A percentile compares a stretch with the other conserved stretches of the same genome.
Conservation (phyloP, 1,140 invertebrate genomes). For the Choristoneura fumiferana region DNA sequence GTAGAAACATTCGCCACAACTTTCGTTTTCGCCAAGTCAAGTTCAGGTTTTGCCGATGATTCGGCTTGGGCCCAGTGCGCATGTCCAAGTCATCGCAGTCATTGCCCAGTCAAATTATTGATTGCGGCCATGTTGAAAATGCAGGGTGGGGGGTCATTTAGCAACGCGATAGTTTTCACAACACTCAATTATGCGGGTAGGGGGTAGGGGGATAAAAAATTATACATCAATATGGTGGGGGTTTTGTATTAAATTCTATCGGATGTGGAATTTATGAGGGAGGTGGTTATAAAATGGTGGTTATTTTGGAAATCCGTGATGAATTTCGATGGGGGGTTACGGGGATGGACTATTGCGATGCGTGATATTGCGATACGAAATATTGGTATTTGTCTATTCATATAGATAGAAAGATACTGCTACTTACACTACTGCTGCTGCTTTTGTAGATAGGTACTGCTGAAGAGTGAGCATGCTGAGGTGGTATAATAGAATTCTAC, state of each 20-base stretch:
- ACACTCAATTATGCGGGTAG: constrained; percentile 71
- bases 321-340: constrained; percentile 61
- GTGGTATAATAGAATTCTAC: too few relatives aligned
- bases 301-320: constrained; percentile 15
- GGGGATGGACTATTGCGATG: constrained; percentile 20
- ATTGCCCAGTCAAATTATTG: constrained; percentile 77
- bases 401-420: too few relatives aligned
- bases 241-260: constrained; percentile 74
- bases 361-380: background rate
- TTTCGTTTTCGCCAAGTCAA: constrained; percentile 78
- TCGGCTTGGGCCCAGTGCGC: constrained; percentile 52
- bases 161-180: constrained; percentile 76
- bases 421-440: too few relatives aligned
- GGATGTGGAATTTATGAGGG: constrained; percentile 57
- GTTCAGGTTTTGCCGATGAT: constrained; percentile 76
- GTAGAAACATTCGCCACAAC: constrained; percentile 74
- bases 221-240: constrained; percentile 69
- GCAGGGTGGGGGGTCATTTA: constrained; percentile 63
- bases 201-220: constrained; percentile 62
- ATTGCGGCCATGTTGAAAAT: constrained; percentile 74
- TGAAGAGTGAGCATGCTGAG: too few relatives aligned
- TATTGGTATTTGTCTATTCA: too few relatives aligned
- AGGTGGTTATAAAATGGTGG: constrained; percentile 23
- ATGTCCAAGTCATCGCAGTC: constrained; percentile 75
- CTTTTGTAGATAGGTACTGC: too few relatives aligned